Base-by-base conservation (phyloP, 2,797 vertebrate species). In the Triplophysa bombifrons region DNA sequence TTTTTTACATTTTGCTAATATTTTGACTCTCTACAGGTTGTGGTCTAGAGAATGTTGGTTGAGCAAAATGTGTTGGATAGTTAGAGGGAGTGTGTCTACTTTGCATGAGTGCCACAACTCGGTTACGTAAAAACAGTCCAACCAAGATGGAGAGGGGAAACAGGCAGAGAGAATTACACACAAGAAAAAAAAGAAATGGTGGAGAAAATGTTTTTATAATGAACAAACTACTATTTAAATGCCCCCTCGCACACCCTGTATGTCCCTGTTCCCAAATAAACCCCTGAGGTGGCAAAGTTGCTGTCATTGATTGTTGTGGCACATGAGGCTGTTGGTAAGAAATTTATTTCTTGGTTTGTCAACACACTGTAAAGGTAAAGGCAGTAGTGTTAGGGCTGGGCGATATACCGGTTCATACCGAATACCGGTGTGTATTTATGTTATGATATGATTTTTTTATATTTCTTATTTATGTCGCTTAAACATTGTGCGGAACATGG, bases 261-360 rank as follows among this genome's bases (percentile, higher is more conserved):
- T 20, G n/a, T 56, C 65, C 13, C 27, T 8, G 30, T 76, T 19
- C 44, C 7, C 22, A 22, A 22, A 30, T 61, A 13, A 27, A 30
- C 58, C 30, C 14, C 13, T 7, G 25, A 61, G 58, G 20, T n/a
- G 74, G 64, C 22, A 44, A 14, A 48, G 16, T 13, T 30, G 63
- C 55, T 51, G 50, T 51, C 30, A 46, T 66, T 56, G 19, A 66
- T 46, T 48, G 25, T 34, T 60, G 55, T 68, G 19, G 65, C 78
- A 69, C 30, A 61, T 64, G 63, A 17, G 22, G 84, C 76, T 87
- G 84, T 65, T 44, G 55, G 76, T 83, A 71, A 86, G 85, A 89
- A 84, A 89, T 91, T 82, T 86, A 90, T 86, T 88, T 80, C 83
- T 77, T 78, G 82, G 87, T 89, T 87, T 90, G 87, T 89, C 87